phyloP scores from a whole-genome alignment of 1,140 invertebrate species.

The Drosophila mayri region DNA sequence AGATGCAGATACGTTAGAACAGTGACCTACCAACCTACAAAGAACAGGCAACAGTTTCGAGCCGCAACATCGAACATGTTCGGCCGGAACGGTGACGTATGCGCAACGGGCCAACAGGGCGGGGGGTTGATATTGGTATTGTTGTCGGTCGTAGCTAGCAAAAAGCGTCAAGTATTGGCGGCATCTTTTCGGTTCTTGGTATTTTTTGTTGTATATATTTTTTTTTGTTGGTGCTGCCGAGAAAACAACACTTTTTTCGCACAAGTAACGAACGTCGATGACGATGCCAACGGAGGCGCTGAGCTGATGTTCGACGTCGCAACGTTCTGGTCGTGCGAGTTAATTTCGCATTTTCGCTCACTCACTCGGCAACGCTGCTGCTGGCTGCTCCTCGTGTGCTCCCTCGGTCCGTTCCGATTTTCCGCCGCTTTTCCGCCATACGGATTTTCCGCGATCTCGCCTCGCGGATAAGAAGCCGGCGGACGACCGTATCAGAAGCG shows the following conservation, averaged over 20 bases:
- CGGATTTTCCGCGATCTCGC: constrained; percentile 31
- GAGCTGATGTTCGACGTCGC: constrained; percentile 49
- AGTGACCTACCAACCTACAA: constrained; percentile 78
- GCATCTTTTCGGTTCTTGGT: constrained; percentile 51
- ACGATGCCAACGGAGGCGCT: constrained; percentile 20
- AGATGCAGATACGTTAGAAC: constrained; percentile 34
- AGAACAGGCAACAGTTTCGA: constrained; percentile 69
- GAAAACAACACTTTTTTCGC: constrained; percentile 62
- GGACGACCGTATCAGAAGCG: constrained; percentile 32
- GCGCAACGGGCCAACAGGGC: constrained; percentile 31
- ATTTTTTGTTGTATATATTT: neutral
- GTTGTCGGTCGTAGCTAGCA: constrained; percentile 34
- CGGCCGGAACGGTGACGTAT: constrained; percentile 60
- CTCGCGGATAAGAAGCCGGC: constrained; percentile 56
- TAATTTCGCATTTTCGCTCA: constrained; percentile 43
- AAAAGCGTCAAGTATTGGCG: constrained; percentile 55
- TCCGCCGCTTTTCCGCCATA: constrained; percentile 9
- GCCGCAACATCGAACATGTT: constrained; percentile 38
- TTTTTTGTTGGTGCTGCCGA: constrained; percentile 20
- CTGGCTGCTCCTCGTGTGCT: constrained; percentile 32
- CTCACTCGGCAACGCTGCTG: constrained; percentile 48
- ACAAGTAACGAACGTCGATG: constrained; percentile 54
- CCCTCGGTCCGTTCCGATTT: constrained; percentile 14
- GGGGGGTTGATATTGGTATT: constrained; percentile 40
- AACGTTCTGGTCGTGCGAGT: constrained; percentile 34